Base-by-base conservation (phyloP, 2,113 vertebrate genomes). In the Anas platyrhynchos region DNA sequence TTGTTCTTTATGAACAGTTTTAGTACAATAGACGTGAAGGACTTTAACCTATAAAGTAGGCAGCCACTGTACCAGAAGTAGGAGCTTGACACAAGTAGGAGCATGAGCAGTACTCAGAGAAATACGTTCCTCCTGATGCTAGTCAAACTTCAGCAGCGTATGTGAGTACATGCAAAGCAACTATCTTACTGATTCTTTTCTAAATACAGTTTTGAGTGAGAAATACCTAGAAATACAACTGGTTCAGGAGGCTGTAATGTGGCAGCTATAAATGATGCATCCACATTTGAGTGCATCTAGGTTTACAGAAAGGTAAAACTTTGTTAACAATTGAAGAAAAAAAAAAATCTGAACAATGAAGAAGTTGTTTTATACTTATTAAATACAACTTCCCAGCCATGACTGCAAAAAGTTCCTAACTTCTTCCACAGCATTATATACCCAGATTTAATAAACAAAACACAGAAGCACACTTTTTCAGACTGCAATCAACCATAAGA, bases 61-160 rank as follows among this genome's bases (percentile, higher is more conserved):
- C 23, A 65, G 34, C 44, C 61, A 17, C 3, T 34, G 15, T 27
- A 72, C 78, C 55, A 16, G 2, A 11, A 69, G 21, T 13, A 25
- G 21, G 29, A 86, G 16, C 23, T 21, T 62, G 41, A 77, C 63
- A 67, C 36, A 55, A 76, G 44, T 5, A 83, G 36, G n/a, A 85
- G 27, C 38, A 46, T 0, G 0, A 59, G 71, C 46, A 61, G 29
- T 4, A 41, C 12, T 12, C 1, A 2, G 26, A 20, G 34, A 32
- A 76, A 13, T 4, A 56, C 38, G 1, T 13, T 17, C 38, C 59
- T 66, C 34, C 32, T 62, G 58, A 29, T 11, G 16, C 8, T 16
- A 43, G 31, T 9, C 43, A 72, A 16, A 48, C 13, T 41, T 50
- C 1, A 58, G 41, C 56, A 44, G n/a, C 3, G 6, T 10, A 12